Evolutionary conservation across 2,797 vertebrate species (phyloP).

Genomic region (Dendrocincla tyrannina): DNA sequence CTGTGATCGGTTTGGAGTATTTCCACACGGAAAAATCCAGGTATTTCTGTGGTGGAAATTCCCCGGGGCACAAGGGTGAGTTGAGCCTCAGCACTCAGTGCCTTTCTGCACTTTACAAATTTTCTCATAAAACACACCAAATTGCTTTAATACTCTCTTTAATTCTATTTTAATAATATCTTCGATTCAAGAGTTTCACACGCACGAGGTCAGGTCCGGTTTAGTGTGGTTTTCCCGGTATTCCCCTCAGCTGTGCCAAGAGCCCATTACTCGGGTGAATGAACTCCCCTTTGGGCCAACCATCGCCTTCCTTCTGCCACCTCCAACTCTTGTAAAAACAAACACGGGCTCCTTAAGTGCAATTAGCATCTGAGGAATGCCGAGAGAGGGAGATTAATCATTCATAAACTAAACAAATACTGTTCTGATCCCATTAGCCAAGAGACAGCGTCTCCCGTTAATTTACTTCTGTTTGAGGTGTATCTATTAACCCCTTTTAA

Average conservation of each 20-base stretch:
- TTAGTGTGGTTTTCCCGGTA: not conserved
- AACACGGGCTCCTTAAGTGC: slow-evolving; percentile 53
- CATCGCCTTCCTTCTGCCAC: slow-evolving; percentile 18
- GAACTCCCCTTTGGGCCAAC: not conserved
- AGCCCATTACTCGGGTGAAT: not conserved
- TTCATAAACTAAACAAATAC: slow-evolving; percentile 74
- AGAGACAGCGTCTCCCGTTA: slow-evolving; percentile 36
- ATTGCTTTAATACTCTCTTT: not conserved
- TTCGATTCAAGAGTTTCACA: not conserved
- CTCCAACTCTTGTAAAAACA: slow-evolving; percentile 51
- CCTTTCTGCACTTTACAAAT: not conserved
- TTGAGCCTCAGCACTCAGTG: fast-evolving
- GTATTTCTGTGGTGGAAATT: not conserved
- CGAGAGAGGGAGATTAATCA: slow-evolving; percentile 60
- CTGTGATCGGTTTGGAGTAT: not conserved
- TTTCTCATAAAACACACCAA: not conserved
- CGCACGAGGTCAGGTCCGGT: not conserved
- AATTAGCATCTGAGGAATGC: slow-evolving; percentile 62
- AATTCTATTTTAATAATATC: not conserved
- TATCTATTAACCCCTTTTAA: slow-evolving; percentile 73
- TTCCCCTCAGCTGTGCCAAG: not conserved
- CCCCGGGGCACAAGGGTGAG: not conserved
- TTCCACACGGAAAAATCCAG: not conserved
- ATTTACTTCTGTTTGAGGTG: slow-evolving; percentile 68
- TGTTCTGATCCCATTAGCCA: slow-evolving; percentile 69